Percentiles rank a stretch among this genome's conserved stretches.
These are phyloP conservation scores for Microdon myrmicae DNA, from an alignment of 2,888 invertebrate species.

Conservation along the genomic window DNA sequence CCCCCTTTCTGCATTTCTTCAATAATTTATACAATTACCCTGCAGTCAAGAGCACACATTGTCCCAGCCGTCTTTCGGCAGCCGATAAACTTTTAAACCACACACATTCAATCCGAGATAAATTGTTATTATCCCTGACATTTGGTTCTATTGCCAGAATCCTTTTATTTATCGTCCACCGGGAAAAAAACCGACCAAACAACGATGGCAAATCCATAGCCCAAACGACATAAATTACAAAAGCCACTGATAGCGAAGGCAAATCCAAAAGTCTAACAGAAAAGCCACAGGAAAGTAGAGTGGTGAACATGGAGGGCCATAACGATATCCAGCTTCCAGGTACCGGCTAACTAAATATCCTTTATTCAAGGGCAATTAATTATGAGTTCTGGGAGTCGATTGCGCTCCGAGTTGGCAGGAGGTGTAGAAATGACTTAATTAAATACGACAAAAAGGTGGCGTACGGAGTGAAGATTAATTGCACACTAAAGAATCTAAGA, in stretches of 20 bases:
- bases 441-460: slow-evolving; percentile 16
- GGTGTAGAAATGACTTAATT: slow-evolving; percentile 41
- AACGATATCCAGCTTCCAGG: slow-evolving; percentile 29
- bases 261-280: too few relatives aligned
- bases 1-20: too few relatives aligned
- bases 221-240: slow-evolving; percentile 43
- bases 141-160: slow-evolving; percentile 48
- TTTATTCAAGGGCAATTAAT: slow-evolving; percentile 35
- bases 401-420: slow-evolving; percentile 11
- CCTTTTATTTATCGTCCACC: slow-evolving; percentile 43
- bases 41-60: too few relatives aligned
- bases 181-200: slow-evolving; percentile 13
- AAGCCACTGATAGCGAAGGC: slow-evolving; percentile 21
- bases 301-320: slow-evolving; percentile 35
- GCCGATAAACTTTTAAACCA: slow-evolving; percentile 49
- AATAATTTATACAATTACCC: too few relatives aligned
- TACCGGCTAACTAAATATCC: slow-evolving; percentile 33
- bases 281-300: slow-evolving; percentile 31
- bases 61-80: too few relatives aligned
- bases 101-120: slow-evolving; percentile 48
- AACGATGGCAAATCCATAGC: slow-evolving; percentile 20
- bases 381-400: slow-evolving; percentile 31
- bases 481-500: too few relatives aligned
- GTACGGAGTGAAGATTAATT: too few relatives aligned
- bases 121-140: slow-evolving; percentile 51